Percentiles rank a stretch among this genome's conserved stretches.
Evolutionary conservation across 2,797 vertebrate genomes (phyloP).

Genomic region (Chiroxiphia lanceolata): DNA sequence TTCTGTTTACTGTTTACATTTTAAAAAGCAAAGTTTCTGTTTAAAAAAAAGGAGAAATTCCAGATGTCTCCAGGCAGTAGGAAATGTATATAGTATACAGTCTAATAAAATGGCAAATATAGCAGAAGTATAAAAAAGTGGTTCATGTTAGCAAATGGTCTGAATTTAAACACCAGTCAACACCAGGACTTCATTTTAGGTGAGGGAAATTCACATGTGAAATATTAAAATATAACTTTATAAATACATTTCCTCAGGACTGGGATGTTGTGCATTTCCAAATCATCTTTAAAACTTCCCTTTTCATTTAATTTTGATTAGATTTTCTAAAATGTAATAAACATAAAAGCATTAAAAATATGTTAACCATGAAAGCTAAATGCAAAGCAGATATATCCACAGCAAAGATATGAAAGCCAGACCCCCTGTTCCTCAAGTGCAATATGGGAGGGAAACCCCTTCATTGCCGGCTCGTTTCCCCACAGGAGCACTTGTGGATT

Average conservation of each 20-base stretch:
- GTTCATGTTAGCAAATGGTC: neutral
- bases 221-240: conserved; percentile 13
- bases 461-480: rapidly evolving
- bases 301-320: neutral
- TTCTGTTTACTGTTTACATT: conserved; percentile 34
- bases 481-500: neutral
- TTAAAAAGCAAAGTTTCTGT: neutral
- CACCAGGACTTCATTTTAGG: conserved; percentile 20
- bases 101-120: conserved; percentile 5
- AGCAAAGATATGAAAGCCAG: neutral
- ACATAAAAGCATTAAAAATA: neutral
- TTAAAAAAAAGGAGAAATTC: neutral
- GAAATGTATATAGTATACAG: neutral
- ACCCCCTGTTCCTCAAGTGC: neutral
- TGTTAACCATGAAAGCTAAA: neutral
- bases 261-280: neutral
- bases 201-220: neutral
- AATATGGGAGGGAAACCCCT: neutral
- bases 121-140: neutral
- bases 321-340: neutral
- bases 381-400: conserved; percentile 13
- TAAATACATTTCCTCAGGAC: conserved; percentile 3
- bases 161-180: conserved; percentile 28
- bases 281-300: conserved; percentile 31
- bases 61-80: conserved; percentile 33